A percentile compares a stretch with the other conserved stretches of the same genome.
Conservation (phyloP, 2,888 invertebrate species). For the Cryptosula pallasiana region DNA sequence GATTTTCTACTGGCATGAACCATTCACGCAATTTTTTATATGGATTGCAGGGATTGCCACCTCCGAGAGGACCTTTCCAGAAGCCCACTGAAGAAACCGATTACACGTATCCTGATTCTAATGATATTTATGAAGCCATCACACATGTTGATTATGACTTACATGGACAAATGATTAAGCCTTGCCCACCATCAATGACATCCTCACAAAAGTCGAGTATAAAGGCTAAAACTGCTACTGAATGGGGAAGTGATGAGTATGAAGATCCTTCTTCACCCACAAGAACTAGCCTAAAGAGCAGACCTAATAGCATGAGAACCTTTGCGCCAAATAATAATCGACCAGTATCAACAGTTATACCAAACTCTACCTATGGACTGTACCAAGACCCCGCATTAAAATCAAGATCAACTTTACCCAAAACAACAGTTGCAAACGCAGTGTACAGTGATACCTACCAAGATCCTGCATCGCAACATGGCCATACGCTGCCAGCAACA, state of each 20-base stretch:
- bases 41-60: constrained; percentile 3
- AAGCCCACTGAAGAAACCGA: constrained; percentile 18
- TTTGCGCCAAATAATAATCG: not conserved
- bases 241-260: constrained; percentile 21
- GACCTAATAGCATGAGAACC: not conserved
- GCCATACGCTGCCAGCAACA: not conserved
- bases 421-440: not conserved
- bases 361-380: constrained; percentile 4
- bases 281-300: not conserved
- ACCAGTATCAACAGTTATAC: not conserved
- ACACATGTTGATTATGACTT: constrained; percentile 16
- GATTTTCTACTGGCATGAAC: no score
- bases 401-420: not conserved
- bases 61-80: not conserved
- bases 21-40: no score
- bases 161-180: not conserved
- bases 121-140: constrained; percentile 17
- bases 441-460: constrained; percentile 17
- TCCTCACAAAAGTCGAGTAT: constrained; percentile 9
- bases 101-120: not conserved
- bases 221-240: not conserved
- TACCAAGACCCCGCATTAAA: not conserved
- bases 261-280: not conserved
- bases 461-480: not conserved
- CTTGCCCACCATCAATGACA: not conserved